Percentiles rank a stretch among this genome's conserved stretches.
Evolutionary conservation across 2,797 vertebrate species (phyloP).

Genomic region (Tinamus major): DNA sequence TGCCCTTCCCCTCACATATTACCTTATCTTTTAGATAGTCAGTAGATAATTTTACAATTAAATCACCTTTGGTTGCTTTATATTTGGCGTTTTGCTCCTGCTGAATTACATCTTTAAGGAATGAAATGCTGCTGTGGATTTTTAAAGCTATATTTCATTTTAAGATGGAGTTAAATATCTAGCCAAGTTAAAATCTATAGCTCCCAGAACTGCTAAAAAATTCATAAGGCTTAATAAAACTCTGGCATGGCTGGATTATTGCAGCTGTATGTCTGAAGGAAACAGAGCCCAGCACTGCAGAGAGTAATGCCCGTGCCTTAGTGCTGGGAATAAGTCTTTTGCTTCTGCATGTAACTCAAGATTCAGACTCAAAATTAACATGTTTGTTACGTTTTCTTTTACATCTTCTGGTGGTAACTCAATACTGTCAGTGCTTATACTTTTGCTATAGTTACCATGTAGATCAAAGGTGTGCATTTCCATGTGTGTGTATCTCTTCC

Average conservation of each 20-base stretch:
- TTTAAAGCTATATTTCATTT: slow-evolving; percentile 9
- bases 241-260: neutral
- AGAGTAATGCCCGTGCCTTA: neutral
- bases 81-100: neutral
- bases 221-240: slow-evolving; percentile 5
- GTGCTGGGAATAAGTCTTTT: neutral
- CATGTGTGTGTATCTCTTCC: neutral
- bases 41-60: neutral
- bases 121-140: slow-evolving; percentile 16
- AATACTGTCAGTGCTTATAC: neutral
- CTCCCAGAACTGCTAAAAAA: slow-evolving; percentile 29
- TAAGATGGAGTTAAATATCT: neutral
- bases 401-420: neutral
- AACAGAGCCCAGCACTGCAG: neutral
- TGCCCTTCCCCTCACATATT: neutral
- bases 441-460: neutral
- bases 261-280: neutral
- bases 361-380: neutral
- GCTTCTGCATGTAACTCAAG: neutral
- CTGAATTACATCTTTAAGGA: neutral
- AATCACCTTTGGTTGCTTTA: neutral
- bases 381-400: neutral
- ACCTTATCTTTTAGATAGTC: neutral
- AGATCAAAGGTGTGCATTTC: neutral
- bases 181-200: neutral